Base-by-base conservation (phyloP, 2,797 vertebrate species). In the Trachops cirrhosus region DNA sequence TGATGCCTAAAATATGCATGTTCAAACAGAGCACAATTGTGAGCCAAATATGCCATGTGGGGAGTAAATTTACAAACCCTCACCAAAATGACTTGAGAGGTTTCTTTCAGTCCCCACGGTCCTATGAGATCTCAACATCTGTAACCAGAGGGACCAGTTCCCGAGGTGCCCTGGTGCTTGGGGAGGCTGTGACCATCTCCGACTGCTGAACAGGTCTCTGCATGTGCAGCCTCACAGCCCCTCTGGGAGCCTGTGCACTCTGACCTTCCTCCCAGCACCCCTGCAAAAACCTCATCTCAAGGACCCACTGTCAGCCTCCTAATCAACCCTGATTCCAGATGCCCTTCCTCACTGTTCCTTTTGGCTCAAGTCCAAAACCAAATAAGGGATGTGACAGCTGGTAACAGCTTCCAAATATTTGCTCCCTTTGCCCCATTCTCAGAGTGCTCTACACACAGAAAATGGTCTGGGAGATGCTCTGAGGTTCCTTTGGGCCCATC, bases 341-440 rank as follows among this genome's bases (percentile, higher is more conserved):
- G 46, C 26, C 85, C 84, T 95, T 92, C 67, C 44, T 92, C 14
- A 2, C 39, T 29, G 22, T 37, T 77, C 29, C 71, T 78, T 67
- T 62, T 79, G 82, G 90, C 93, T 83, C 62, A 48, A 83, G 16
- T 54, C 68, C 92, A 96, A 79, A 37, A 57, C 6, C 85, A 67
- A 94, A 71, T 34, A 67, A 82, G 52, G 46, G 34, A 7, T 19
- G 29, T 70, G 92, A 80, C 86, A 95, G 52, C 79, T 87, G 73
- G 39, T 32, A 52, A 73, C 18, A 18, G 54, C 54, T 71, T 78
- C 68, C 77, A 79, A 78, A 29, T 48, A 34, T 62, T 29, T 10
- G 64, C 70, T 90, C 54, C 7, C 46, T 19, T 52, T 29, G 3
- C 26, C 52, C 79, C 1, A 4, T 74, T 89, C 87, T 77, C 67